Evolutionary conservation across 2,113 vertebrate genomes (phyloP).

Genomic region (Rana temporaria): DNA sequence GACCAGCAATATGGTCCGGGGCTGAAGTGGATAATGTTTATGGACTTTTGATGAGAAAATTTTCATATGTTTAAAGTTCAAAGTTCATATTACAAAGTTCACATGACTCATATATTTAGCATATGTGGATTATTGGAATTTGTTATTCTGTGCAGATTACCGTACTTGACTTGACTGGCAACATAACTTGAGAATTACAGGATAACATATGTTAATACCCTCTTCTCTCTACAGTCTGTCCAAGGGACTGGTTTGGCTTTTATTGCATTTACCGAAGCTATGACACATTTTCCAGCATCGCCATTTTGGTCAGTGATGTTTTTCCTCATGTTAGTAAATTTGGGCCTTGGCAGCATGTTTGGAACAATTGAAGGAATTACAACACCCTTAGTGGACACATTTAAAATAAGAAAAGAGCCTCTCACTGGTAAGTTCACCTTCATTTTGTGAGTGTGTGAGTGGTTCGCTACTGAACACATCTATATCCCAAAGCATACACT

Average conservation of each 20-base stretch:
- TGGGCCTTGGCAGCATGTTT: constrained; percentile 98
- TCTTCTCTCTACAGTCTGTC: constrained; percentile 77
- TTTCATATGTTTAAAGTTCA: no score
- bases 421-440: constrained; percentile 78
- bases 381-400: constrained; percentile 91
- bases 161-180: no score
- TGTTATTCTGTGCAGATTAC: no score
- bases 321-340: constrained; percentile 95
- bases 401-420: constrained; percentile 94
- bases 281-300: constrained; percentile 96
- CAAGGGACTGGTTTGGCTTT: constrained; percentile 97
- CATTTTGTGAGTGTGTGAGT: neutral
- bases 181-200: no score
- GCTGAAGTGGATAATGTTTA: no score
- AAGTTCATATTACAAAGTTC: no score
- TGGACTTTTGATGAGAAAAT: no score
- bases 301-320: constrained; percentile 99
- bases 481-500: no score
- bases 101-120: no score
- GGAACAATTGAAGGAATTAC: constrained; percentile 97
- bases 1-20: no score
- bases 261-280: constrained; percentile 97
- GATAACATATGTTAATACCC: neutral
- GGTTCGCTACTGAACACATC: no score
- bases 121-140: no score